Conservation (phyloP, 1,140 invertebrate genomes). For the Achroia grisella region DNA sequence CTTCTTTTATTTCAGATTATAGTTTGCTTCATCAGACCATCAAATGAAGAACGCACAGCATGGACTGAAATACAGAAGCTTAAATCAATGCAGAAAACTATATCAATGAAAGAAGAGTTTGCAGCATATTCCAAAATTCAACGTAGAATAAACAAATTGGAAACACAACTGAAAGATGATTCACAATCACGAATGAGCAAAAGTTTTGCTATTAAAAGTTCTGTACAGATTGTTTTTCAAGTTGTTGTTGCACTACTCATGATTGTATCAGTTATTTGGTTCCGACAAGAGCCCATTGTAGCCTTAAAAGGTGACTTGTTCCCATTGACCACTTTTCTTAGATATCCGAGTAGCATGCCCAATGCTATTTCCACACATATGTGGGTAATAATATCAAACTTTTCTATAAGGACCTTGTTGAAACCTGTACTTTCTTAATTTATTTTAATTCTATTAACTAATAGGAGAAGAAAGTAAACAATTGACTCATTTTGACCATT, state of each 20-base stretch:
- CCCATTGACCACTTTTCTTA: constrained; percentile 48
- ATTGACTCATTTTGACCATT: constrained; percentile 35
- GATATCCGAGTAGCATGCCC: constrained; percentile 57
- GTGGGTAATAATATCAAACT: constrained; percentile 64
- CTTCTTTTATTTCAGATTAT: constrained; percentile 44
- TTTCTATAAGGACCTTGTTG: constrained; percentile 51
- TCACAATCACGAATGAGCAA: constrained; percentile 46
- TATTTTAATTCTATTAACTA: background rate
- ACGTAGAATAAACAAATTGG: constrained; percentile 59
- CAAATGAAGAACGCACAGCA: constrained; percentile 43
- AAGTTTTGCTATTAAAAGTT: constrained; percentile 50
- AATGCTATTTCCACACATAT: constrained; percentile 64
- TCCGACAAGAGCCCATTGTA: constrained; percentile 54
- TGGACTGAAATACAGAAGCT: constrained; percentile 50
- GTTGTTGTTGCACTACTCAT: constrained; percentile 41
- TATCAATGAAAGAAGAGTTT: constrained; percentile 71
- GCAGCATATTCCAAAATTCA: constrained; percentile 68
- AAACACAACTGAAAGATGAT: constrained; percentile 46
- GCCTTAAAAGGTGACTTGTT: constrained; percentile 54
- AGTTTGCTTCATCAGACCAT: constrained; percentile 49
- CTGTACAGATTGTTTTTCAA: constrained; percentile 50
- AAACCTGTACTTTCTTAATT: constrained; percentile 33
- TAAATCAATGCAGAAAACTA: constrained; percentile 47
- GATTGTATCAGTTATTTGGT: constrained; percentile 54
- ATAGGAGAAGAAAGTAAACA: constrained; percentile 6